Evolutionary conservation across 2,888 invertebrate genomes (phyloP).

Genomic region (Thereva unica): DNA sequence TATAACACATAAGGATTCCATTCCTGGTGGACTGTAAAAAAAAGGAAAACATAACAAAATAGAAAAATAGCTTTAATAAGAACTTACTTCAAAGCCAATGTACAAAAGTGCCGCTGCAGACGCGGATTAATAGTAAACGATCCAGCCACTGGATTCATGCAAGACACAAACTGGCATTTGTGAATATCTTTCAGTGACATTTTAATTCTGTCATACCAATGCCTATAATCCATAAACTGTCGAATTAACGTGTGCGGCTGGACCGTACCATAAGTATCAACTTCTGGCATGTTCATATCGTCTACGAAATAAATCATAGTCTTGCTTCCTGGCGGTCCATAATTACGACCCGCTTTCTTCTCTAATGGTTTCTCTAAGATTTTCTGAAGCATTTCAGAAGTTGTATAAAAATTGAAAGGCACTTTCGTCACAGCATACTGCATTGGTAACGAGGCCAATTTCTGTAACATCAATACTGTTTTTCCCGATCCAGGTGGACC

Average conservation of each 20-base stretch:
- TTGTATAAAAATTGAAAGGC: slow-evolving; percentile 94
- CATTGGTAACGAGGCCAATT: slow-evolving; percentile 73
- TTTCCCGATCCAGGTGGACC: slow-evolving; percentile 91
- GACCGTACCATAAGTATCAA: slow-evolving; percentile 91
- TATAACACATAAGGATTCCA: slow-evolving; percentile 81
- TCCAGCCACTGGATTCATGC: slow-evolving; percentile 96
- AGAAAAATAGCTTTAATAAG: slow-evolving; percentile 4
- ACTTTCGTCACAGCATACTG: slow-evolving; percentile 84
- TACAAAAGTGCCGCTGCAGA: slow-evolving; percentile 84
- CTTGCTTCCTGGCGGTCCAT: slow-evolving; percentile 91
- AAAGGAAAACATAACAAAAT: not conserved
- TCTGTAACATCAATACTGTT: slow-evolving; percentile 86
- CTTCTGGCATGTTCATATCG: slow-evolving; percentile 97
- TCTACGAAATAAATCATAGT: slow-evolving; percentile 92
- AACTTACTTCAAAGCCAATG: slow-evolving; percentile 77
- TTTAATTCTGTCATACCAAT: slow-evolving; percentile 93
- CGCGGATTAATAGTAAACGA: slow-evolving; percentile 92
- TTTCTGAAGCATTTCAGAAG: slow-evolving; percentile 87
- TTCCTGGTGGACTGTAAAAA: slow-evolving; percentile 74
- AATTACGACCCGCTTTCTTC: slow-evolving; percentile 93
- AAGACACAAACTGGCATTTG: slow-evolving; percentile 91
- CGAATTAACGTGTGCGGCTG: slow-evolving; percentile 93
- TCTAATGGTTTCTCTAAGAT: slow-evolving; percentile 90
- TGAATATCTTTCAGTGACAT: slow-evolving; percentile 86
- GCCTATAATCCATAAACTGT: slow-evolving; percentile 90